Evolutionary conservation across 2,888 invertebrate species (phyloP).

Genomic region (Thymelicus lineola): DNA sequence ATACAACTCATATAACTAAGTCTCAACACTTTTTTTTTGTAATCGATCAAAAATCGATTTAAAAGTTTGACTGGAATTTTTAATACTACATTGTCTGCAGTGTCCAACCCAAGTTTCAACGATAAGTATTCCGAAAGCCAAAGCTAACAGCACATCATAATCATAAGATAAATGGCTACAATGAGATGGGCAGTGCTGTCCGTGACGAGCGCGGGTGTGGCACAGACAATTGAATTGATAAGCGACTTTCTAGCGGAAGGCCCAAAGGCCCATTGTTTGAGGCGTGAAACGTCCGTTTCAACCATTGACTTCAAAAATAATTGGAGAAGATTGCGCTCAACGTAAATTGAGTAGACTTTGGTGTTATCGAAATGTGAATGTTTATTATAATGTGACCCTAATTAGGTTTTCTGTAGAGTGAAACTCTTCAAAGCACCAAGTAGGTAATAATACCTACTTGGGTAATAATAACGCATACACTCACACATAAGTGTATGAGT

Average conservation of each 20-base stretch:
- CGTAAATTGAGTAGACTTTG: slow-evolving; percentile 18
- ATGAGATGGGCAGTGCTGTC: slow-evolving; percentile 60
- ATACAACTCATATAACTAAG: background rate
- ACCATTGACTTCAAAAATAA: slow-evolving; percentile 30
- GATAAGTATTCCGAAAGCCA: background rate
- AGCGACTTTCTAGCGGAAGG: slow-evolving; percentile 71
- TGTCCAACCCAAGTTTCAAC: no score
- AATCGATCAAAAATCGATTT: no score
- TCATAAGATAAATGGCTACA: slow-evolving; percentile 46
- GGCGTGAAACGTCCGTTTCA: slow-evolving; percentile 33
- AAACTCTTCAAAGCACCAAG: background rate
- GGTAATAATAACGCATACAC: no score
- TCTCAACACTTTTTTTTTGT: background rate
- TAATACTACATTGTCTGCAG: no score
- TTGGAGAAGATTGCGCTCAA: slow-evolving; percentile 29
- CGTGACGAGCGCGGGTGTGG: slow-evolving; percentile 60
- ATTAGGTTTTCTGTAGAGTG: background rate
- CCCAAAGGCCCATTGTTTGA: slow-evolving; percentile 36
- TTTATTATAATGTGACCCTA: background rate
- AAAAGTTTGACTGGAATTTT: no score
- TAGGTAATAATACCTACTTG: no score
- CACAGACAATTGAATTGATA: slow-evolving; percentile 79
- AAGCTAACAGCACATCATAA: slow-evolving; percentile 14
- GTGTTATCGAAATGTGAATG: slow-evolving; percentile 11
- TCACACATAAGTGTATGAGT: no score